Base-by-base conservation (phyloP, 1,140 invertebrate species). In the Orussus abietinus region DNA sequence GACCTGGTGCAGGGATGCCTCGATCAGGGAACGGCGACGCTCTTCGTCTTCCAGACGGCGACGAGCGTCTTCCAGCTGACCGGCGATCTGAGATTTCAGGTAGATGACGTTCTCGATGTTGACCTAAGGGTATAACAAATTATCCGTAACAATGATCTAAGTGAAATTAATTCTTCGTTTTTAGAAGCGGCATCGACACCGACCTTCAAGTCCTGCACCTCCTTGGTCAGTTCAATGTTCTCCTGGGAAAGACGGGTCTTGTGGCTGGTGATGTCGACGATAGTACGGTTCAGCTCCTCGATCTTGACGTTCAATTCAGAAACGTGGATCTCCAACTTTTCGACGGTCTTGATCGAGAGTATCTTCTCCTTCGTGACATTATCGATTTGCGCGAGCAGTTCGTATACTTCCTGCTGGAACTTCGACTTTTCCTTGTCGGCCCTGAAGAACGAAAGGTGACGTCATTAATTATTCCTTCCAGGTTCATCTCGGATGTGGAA, bases 341-440 rank as follows among this genome's bases (percentile, higher is more conserved):
- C 92, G 44, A 88, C 84, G 43, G 86, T 86, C 76, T 96, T 96
- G 42, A 85, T 77, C 44, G 85, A 84, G 47, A 86, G 77, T 49
- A 92, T 65, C 75, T 90, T 92, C 62, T 97, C 94, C 74, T 96
- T 96, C 75, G 85, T 92, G 54, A 89, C 80, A 56, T 80, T 84
- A 74, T 97, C 94, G 57, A 96, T 81, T 78, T 96, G 93, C 49
- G 92, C 82, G 61, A 96, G 80, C 47, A 96, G 80, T 75, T 97
- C 93, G 76, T 94, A 96, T 19, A 96, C 88, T 79, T 97, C 94
- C 61, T 88, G 82, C 76, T 96, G 92, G 78, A 96, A 92, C 77
- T 95, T 95, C 57, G 84, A 77, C 76, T 95, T 96, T 69, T 97
- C 94, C 72, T 96, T 96, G 72, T 96, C 92, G 65, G 88, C 77